phyloP scores from a whole-genome alignment of 2,797 vertebrate species.

The Pseudochromis fuscus region DNA sequence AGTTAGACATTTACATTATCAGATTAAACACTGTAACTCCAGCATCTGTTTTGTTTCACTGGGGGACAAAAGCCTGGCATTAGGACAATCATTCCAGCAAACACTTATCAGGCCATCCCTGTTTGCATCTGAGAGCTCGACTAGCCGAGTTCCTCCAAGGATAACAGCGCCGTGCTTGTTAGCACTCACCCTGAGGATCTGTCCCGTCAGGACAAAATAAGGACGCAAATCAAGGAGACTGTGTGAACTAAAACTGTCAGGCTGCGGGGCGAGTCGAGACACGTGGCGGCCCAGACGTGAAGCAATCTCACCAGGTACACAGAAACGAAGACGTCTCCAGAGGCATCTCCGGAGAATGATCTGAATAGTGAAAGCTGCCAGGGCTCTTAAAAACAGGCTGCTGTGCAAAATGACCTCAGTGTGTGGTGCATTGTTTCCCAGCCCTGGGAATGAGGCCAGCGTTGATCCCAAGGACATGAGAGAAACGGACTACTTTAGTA shows the following conservation, averaged over 20 bases:
- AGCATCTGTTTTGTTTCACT: too few relatives aligned
- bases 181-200: constrained; percentile 27
- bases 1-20: too few relatives aligned
- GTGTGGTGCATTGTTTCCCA: constrained; percentile 40
- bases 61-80: not conserved
- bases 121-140: constrained; percentile 34
- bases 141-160: not conserved
- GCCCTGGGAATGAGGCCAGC: constrained; percentile 43
- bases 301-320: constrained; percentile 45
- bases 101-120: constrained; percentile 2
- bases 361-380: constrained; percentile 25
- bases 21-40: too few relatives aligned
- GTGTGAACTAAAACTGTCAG: constrained; percentile 44
- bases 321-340: constrained; percentile 23
- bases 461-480: constrained; percentile 9
- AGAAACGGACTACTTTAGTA: not conserved
- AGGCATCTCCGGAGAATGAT: constrained; percentile 10
- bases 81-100: not conserved
- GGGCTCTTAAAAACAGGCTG: constrained; percentile 29
- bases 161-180: constrained; percentile 23
- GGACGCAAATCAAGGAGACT: constrained; percentile 18
- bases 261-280: constrained; percentile 55
- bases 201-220: constrained; percentile 35
- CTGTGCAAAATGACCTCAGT: constrained; percentile 39
- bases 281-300: constrained; percentile 29